phyloP scores from a whole-genome alignment of 2,797 vertebrate genomes.

The Myiotriccus ornatus region DNA sequence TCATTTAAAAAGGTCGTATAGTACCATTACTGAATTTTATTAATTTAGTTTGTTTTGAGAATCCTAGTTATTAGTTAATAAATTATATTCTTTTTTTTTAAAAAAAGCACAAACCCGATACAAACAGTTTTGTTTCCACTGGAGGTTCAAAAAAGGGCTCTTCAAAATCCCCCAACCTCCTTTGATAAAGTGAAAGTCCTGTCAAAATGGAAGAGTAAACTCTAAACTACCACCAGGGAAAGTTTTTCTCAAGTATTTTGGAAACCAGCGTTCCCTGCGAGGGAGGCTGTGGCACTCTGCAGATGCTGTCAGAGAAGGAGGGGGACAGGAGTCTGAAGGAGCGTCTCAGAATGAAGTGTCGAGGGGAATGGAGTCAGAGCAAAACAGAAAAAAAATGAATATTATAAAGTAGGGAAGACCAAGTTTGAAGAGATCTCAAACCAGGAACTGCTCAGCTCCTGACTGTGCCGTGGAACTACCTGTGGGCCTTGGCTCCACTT shows the following conservation, averaged over 20 bases:
- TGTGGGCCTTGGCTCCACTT: not conserved
- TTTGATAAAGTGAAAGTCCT: not conserved
- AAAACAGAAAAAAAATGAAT: not conserved
- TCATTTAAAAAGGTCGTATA: not conserved
- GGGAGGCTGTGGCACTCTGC: not conserved
- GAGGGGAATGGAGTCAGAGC: not conserved
- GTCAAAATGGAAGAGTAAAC: not conserved
- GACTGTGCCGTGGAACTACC: rapidly evolving
- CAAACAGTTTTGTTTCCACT: not conserved
- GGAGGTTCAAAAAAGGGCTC: not conserved
- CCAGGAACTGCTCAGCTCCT: not conserved
- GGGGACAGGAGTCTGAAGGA: not conserved
- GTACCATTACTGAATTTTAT: not conserved
- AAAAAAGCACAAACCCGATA: no score
- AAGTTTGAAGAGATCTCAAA: not conserved
- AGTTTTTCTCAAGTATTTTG: not conserved
- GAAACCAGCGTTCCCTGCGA: not conserved
- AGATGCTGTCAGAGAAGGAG: not conserved
- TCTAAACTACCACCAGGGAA: not conserved
- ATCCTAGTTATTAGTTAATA: not conserved
- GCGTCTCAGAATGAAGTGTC: not conserved
- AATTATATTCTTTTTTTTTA: not conserved
- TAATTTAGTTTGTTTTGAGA: not conserved
- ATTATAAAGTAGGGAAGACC: not conserved
- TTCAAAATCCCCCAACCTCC: not conserved